phyloP scores from a whole-genome alignment of 1,140 invertebrate species.

The Hormaphis cornu region DNA sequence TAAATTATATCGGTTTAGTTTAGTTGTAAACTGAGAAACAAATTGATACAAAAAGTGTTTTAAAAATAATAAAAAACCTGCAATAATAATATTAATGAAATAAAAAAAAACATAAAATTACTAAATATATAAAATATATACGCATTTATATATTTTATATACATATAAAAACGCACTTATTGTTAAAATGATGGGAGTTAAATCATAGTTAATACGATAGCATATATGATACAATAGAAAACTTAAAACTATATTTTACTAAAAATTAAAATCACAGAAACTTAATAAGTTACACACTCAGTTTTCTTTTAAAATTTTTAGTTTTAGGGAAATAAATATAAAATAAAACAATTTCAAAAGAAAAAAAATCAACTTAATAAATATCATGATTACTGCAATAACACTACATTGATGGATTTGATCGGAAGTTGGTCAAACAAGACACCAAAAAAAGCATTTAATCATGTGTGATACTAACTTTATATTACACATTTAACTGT shows the following conservation, averaged over 20 bases:
- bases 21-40: too few relatives aligned
- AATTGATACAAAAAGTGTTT: too few relatives aligned
- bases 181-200: slow-evolving; percentile 8
- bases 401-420: slow-evolving; percentile 19
- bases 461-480: neutral
- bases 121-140: neutral
- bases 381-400: slow-evolving; percentile 30
- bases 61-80: too few relatives aligned
- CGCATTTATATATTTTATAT: neutral
- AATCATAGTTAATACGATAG: slow-evolving; percentile 6
- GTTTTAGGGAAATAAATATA: slow-evolving; percentile 16
- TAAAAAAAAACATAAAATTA: too few relatives aligned
- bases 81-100: neutral
- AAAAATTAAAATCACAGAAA: slow-evolving; percentile 33
- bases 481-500: slow-evolving; percentile 4
- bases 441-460: neutral
- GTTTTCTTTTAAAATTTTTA: slow-evolving; percentile 10
- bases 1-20: too few relatives aligned
- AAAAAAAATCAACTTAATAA: slow-evolving; percentile 18
- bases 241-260: slow-evolving; percentile 29
- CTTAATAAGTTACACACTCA: slow-evolving; percentile 21
- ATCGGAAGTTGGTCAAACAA: slow-evolving; percentile 15
- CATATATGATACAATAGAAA: slow-evolving; percentile 7
- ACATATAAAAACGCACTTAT: slow-evolving; percentile 6
- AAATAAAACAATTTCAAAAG: slow-evolving; percentile 5